Base-by-base conservation (phyloP, 2,888 invertebrate species). In the Ornithoptera alexandrae region DNA sequence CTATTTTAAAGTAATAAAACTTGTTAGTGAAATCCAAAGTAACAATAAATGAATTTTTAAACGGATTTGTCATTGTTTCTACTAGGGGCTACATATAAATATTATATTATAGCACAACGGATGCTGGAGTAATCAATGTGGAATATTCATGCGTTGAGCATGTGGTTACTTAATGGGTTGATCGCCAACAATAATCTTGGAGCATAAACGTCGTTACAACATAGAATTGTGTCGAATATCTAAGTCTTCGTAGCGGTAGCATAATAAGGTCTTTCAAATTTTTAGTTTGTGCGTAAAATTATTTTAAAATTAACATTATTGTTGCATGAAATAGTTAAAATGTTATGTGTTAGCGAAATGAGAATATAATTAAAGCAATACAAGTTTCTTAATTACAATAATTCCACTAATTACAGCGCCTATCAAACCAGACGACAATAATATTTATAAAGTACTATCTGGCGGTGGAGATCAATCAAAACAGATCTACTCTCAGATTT, bases 141-240 rank as follows among this genome's bases (percentile, higher is more conserved):
- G 64, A 64, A 64, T 64, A 64, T 64, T 64, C 64, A 64, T 64
- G 64, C 64, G 56, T 57, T 20, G 20, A 20, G 64, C 64, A 39
- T 50, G 56, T 64, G 64, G 39, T 57, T 57, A 6, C 20, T 20
- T 57, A 57, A 57, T 20, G 20, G n/a, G 22, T 20, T 57, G n/a
- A 57, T 20, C 20, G 57, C 57, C 20, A 57, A 20, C 22, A 57
- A 57, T 57, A 57, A 57, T 57, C 8, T 6, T 20, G 57, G 20
- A 12, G 20, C 57, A 20, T 22, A 22, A 57, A 57, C 7, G 20
- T 7, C 57, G n/a, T 57, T 20, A 4, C 57, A 57, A 57, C 6
- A n/a, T 50, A 17, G 50, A 50, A 50, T 50, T 50, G 50, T n/a
- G 20, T 18, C 0, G 57, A n/a, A 18, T 20, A 18, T 57, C 57